phyloP scores from a whole-genome alignment of 1,140 invertebrate species.

The Orchesella cincta region DNA sequence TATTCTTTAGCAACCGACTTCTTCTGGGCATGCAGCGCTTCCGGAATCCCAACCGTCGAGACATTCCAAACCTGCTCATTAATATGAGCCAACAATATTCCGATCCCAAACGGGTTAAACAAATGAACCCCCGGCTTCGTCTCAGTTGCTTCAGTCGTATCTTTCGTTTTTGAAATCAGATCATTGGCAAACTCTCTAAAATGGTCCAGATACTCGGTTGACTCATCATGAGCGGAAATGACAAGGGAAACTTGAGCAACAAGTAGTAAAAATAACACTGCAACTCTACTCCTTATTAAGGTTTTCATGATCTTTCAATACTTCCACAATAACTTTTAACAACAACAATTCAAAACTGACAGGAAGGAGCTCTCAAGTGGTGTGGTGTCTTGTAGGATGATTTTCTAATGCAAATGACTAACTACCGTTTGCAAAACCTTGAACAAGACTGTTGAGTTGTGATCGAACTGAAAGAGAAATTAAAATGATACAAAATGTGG shows the following conservation, averaged over 20 bases:
- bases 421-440: background rate
- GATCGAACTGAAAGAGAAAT: conserved; percentile 2
- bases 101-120: conserved; percentile 36
- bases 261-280: background rate
- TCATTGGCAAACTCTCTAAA: conserved; percentile 3
- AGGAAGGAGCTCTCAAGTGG: too few relatives aligned
- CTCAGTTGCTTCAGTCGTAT: conserved; percentile 7
- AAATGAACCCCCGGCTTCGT: conserved; percentile 15
- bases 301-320: background rate
- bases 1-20: conserved; percentile 30
- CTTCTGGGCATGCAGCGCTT: conserved; percentile 6
- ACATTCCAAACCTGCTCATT: conserved; percentile 43
- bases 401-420: background rate
- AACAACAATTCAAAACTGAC: too few relatives aligned
- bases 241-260: background rate
- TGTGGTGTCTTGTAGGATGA: too few relatives aligned
- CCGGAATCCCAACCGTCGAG: conserved; percentile 24
- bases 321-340: background rate
- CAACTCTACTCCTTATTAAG: background rate
- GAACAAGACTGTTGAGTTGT: background rate
- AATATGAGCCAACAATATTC: conserved; percentile 36
- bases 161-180: background rate
- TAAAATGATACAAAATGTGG: conserved; percentile 3
- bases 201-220: background rate
- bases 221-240: background rate